phyloP scores from a whole-genome alignment of 92 coral and sea anemone species.

The Parazoanthus atlanticus region DNA sequence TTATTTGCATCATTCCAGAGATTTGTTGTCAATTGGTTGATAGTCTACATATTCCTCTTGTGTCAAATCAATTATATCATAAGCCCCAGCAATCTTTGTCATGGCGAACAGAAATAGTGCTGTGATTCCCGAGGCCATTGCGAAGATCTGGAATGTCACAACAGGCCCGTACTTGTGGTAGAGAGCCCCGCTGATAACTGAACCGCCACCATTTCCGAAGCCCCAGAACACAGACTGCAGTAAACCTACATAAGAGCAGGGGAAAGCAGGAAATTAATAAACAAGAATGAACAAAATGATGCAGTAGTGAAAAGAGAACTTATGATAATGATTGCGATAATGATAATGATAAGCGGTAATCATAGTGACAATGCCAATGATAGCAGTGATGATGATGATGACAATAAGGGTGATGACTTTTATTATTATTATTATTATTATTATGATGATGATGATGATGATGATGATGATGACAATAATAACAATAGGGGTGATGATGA shows the following conservation, averaged over 20 bases:
- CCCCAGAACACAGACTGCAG: constrained; percentile 96
- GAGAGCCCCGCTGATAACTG: constrained; percentile 74
- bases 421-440: too few relatives aligned
- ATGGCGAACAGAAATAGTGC: background rate
- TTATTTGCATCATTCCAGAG: background rate
- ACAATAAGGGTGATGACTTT: too few relatives aligned
- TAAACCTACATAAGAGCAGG: constrained; percentile 52
- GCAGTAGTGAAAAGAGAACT: background rate
- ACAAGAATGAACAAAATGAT: background rate
- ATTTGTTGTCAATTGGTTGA: background rate
- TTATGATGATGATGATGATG: background rate
- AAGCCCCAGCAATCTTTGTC: background rate
- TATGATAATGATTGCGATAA: background rate
- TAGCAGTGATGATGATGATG: too few relatives aligned
- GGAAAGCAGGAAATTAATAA: background rate
- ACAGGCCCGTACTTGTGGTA: constrained; percentile 66
- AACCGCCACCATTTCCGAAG: constrained; percentile 92
- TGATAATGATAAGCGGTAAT: background rate
- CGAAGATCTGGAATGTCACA: constrained; percentile 72
- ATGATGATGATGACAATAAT: background rate
- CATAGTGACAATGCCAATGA: background rate
- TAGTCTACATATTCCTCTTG: background rate
- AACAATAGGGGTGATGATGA: background rate
- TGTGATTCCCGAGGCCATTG: constrained; percentile 40
- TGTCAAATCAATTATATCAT: background rate